Evolutionary conservation across 2,113 vertebrate genomes (phyloP), one percentile per base, ranked within the genome.

Genomic region (Percina caprodes): DNA sequence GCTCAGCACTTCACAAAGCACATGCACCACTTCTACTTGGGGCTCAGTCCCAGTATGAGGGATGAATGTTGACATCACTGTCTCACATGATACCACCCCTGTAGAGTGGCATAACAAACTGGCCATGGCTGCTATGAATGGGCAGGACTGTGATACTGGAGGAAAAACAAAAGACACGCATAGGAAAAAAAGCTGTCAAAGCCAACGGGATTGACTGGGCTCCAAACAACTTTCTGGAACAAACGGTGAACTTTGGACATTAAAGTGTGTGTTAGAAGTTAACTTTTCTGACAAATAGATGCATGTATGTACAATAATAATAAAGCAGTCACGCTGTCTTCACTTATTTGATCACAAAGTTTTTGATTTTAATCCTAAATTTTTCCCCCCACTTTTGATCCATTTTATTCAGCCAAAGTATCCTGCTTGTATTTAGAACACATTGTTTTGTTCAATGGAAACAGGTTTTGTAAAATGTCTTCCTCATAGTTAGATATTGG

Each of bases 1-100:
- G 61, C 82, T 87, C 69, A 82, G 85, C 88, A 70, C 62, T 76
- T 86, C 54, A 62, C 48, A 46, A n/a, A 73, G 45, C 80, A 78
- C 62, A 52, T 3, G 66, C 72, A 33, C 49, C 48, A 62, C 72
- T 86, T 77, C 75, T 60, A 70, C 77, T 60, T n/a, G 46, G 74
- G 72, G 54, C 74, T 82, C 77, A 12, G 65, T 79, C 51, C 49
- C 49, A 16, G 79, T 35, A 78, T 59, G 74, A 74, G 74, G n/a
- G 35, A 26, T 48, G 55, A 86, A 76, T 77, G 68, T 74, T 88
- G 74, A 83, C 72, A 74, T 69, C 62, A 59, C 48, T 39, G 51
- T 79, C 62, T 84, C 75, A 84, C 74, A 72, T 71, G 78, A 77
- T 56, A 46, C 11, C 24, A 6, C 11, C 59, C 19, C 19, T 3